These are phyloP conservation scores for Rhinopomastus cyanomelas DNA, from an alignment of 2,113 vertebrate species.

Conservation along the genomic window DNA sequence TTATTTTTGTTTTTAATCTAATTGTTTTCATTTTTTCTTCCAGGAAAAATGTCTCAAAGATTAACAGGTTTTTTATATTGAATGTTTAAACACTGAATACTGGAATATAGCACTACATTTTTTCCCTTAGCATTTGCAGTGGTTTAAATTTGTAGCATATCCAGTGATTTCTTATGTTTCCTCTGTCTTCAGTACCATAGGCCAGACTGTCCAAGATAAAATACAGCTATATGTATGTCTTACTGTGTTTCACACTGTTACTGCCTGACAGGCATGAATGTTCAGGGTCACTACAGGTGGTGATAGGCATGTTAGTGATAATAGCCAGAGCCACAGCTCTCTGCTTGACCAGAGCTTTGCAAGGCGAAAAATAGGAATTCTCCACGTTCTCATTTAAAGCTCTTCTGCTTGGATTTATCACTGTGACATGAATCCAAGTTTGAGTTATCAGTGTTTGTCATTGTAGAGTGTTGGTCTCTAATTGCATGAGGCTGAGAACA, in stretches of 20 bases:
- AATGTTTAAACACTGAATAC: neutral
- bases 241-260: neutral
- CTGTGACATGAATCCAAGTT: constrained; percentile 21
- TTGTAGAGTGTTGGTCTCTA: neutral
- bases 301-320: constrained; percentile 9
- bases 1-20: neutral
- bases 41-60: neutral
- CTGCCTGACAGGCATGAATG: constrained; percentile 5
- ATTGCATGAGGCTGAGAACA: neutral
- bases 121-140: neutral
- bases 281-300: constrained; percentile 28
- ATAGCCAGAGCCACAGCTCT: constrained; percentile 27
- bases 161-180: neutral
- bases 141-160: neutral
- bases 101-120: neutral
- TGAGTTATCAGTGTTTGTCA: neutral
- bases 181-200: neutral
- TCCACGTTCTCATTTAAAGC: constrained; percentile 40
- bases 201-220: neutral
- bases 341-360: constrained; percentile 44
- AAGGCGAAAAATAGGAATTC: constrained; percentile 33
- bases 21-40: neutral
- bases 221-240: neutral
- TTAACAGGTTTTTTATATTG: neutral
- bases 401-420: constrained; percentile 31